phyloP scores from a whole-genome alignment of 2,888 invertebrate species.

The Lingula anatina region DNA sequence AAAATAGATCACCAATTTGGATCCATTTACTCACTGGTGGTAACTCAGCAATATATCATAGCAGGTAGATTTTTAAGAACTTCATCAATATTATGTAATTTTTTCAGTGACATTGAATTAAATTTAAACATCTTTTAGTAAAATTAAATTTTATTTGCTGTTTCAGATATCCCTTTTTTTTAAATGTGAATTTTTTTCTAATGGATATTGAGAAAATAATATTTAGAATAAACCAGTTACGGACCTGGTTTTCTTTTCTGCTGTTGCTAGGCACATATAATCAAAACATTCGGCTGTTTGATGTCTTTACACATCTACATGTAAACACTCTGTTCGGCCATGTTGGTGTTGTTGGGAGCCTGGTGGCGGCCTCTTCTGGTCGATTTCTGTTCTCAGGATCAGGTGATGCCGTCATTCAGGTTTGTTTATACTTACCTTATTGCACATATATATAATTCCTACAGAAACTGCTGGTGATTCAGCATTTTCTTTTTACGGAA shows the following conservation, averaged over 20 bases:
- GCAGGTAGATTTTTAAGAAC: too few species aligned
- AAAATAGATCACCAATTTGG: slow-evolving; percentile 40
- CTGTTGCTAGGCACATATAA: slow-evolving; percentile 48
- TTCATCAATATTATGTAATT: too few species aligned
- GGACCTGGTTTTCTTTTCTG: too few species aligned
- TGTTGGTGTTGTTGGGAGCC: slow-evolving; percentile 30
- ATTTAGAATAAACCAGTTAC: too few species aligned
- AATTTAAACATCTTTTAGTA: not conserved
- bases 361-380: slow-evolving; percentile 31
- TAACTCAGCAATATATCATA: slow-evolving; percentile 36
- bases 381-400: slow-evolving; percentile 39
- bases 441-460: not conserved
- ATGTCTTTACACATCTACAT: slow-evolving; percentile 23
- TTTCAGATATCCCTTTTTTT: not conserved
- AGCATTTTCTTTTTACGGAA: not conserved
- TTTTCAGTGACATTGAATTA: not conserved
- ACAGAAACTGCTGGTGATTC: not conserved
- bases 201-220: not conserved
- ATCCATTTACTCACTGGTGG: slow-evolving; percentile 37
- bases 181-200: slow-evolving; percentile 4
- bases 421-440: slow-evolving; percentile 10
- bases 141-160: not conserved
- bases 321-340: slow-evolving; percentile 34
- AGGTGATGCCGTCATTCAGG: slow-evolving; percentile 39
- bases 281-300: slow-evolving; percentile 38